Conservation (phyloP, 1,140 invertebrate species). For the Drosophila serrata region DNA sequence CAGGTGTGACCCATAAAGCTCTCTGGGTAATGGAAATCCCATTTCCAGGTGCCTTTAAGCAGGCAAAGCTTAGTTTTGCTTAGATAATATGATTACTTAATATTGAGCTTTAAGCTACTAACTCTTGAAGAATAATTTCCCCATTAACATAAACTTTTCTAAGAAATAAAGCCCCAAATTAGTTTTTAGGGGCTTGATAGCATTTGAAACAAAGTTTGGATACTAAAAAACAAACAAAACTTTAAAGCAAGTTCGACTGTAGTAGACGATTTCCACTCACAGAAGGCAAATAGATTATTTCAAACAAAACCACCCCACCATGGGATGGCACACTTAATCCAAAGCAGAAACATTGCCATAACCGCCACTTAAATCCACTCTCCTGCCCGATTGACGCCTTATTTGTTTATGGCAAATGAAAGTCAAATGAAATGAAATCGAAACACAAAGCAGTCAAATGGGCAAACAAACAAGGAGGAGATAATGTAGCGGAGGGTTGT, state of each 20-base stretch:
- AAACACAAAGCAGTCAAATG: constrained; percentile 62
- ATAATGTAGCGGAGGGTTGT: constrained; percentile 38
- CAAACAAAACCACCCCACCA: background rate
- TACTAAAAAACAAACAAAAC: constrained; percentile 11
- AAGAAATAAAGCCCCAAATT: background rate
- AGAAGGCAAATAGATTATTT: background rate
- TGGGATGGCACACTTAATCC: constrained; percentile 24
- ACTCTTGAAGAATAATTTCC: background rate
- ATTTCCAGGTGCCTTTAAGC: too few relatives aligned
- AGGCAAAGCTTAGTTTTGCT: background rate
- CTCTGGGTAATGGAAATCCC: too few relatives aligned
- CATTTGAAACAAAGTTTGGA: background rate
- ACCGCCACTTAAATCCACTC: constrained; percentile 46
- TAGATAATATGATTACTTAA: background rate
- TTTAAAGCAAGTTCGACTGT: constrained; percentile 3
- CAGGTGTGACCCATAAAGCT: constrained; percentile 3
- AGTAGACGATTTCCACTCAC: background rate
- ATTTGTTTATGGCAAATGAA: constrained; percentile 67
- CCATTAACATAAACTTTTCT: constrained; percentile 2
- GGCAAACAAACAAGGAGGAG: constrained; percentile 43
- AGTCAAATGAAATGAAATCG: constrained; percentile 77
- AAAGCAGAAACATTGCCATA: constrained; percentile 27
- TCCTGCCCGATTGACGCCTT: constrained; percentile 43
- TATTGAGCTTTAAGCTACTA: background rate
- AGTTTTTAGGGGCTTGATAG: constrained; percentile 1